Evolutionary conservation across 2,797 vertebrate genomes (phyloP).

Genomic region (Rhabdomys pumilio): DNA sequence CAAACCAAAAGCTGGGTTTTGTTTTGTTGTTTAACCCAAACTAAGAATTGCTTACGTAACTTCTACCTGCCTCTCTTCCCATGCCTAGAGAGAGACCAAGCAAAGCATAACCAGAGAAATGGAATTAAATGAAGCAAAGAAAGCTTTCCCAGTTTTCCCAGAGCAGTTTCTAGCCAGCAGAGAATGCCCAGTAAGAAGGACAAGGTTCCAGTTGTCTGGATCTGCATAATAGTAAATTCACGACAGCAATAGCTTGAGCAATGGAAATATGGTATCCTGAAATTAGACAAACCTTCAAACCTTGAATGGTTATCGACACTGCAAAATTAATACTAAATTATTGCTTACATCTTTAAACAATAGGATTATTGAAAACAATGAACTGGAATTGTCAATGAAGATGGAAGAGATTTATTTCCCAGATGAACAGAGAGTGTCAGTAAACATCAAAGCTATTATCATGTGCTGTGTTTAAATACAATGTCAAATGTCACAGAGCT

Average conservation of each 20-base stretch:
- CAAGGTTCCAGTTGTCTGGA: neutral
- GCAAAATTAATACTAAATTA: slow-evolving; percentile 42
- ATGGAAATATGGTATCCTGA: slow-evolving; percentile 2
- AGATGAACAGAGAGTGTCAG: slow-evolving; percentile 20
- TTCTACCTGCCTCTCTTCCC: neutral
- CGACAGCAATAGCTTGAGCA: neutral
- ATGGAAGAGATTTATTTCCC: slow-evolving; percentile 21
- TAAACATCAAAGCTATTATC: slow-evolving; percentile 24
- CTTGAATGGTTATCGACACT: slow-evolving; percentile 1
- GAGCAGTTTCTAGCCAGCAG: neutral
- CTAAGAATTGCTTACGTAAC: neutral
- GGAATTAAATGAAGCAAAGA: neutral
- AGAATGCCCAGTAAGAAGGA: neutral
- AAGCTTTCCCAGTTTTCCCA: neutral
- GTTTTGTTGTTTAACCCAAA: neutral
- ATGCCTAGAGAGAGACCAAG: neutral
- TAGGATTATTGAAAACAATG: neutral
- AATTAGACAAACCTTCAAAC: neutral
- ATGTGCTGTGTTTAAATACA: slow-evolving; percentile 28
- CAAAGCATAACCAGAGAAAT: neutral
- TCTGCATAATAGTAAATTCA: neutral
- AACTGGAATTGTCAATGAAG: slow-evolving; percentile 13
- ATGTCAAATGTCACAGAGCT: neutral
- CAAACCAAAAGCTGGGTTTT: neutral
- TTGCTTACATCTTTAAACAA: neutral